Evolutionary conservation across 2,797 vertebrate species (phyloP).

Genomic region (Anniella stebbinsi): DNA sequence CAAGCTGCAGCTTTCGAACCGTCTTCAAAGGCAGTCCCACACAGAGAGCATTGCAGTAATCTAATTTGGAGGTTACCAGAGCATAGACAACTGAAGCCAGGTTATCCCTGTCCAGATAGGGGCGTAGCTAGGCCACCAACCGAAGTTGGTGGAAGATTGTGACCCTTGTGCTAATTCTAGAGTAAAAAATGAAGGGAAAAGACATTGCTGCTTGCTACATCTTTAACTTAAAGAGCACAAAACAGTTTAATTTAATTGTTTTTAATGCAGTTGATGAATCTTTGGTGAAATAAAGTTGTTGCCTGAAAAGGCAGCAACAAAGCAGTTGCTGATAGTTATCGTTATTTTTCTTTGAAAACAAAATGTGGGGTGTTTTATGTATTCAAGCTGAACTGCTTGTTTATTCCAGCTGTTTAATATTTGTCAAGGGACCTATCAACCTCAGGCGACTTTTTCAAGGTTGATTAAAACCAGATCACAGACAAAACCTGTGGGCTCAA

Average conservation of each 20-base stretch:
- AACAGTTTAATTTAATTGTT: not conserved
- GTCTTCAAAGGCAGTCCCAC: too few relatives aligned
- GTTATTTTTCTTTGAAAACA: conserved; percentile 31
- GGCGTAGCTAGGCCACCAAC: too few relatives aligned
- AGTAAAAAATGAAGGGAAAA: too few relatives aligned
- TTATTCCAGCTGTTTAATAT: conserved; percentile 74
- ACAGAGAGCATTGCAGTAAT: too few relatives aligned
- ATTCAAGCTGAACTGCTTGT: conserved; percentile 48
- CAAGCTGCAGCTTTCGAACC: too few relatives aligned
- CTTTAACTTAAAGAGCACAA: not conserved
- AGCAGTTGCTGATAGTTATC: conserved; percentile 39
- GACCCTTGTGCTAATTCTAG: too few relatives aligned
- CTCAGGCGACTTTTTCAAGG: conserved; percentile 61
- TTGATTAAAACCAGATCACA: conserved; percentile 75
- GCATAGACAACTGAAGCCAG: too few relatives aligned
- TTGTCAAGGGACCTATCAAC: conserved; percentile 68
- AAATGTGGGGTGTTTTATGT: not conserved
- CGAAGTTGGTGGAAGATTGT: too few relatives aligned
- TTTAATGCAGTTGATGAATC: not conserved
- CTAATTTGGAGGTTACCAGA: too few relatives aligned
- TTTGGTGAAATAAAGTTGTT: not conserved
- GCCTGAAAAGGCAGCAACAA: conserved; percentile 36
- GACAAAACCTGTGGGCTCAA: conserved; percentile 67
- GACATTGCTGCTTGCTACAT: too few relatives aligned
- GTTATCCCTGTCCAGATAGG: too few relatives aligned